Percentiles rank a stretch among this genome's conserved stretches.
Evolutionary conservation across 1,140 invertebrate species (phyloP).

Genomic region (Tetramorium alpestre): DNA sequence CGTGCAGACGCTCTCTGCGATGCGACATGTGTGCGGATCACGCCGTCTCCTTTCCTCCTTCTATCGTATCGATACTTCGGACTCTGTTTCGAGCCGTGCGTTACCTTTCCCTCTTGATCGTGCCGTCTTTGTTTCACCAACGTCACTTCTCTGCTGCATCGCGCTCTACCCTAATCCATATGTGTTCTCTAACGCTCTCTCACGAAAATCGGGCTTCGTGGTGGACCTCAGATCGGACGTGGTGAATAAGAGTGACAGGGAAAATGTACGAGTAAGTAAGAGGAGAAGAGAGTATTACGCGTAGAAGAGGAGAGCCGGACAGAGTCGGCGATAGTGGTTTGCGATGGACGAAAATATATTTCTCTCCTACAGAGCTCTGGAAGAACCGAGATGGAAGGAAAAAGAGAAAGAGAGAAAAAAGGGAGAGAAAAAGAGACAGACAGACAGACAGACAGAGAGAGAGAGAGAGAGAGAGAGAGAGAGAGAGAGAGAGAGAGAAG

Average conservation of each 20-base stretch:
- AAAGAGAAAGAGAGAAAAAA: background rate
- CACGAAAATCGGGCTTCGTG: conserved; percentile 48
- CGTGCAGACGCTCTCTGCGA: conserved; percentile 8
- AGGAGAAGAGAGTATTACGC: conserved; percentile 34
- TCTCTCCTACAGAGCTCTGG: conserved; percentile 49
- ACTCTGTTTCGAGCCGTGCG: background rate
- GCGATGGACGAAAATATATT: conserved; percentile 58
- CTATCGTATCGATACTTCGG: background rate
- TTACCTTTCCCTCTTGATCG: conserved; percentile 39
- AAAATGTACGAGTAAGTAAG: conserved; percentile 31
- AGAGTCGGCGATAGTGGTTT: conserved; percentile 47
- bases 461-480: background rate
- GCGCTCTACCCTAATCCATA: conserved; percentile 17
- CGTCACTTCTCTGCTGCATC: conserved; percentile 5
- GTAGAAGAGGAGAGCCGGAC: background rate
- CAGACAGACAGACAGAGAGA: background rate
- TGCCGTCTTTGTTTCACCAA: conserved; percentile 13
- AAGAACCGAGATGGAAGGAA: conserved; percentile 20
- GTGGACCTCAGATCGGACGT: conserved; percentile 41
- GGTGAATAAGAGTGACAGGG: conserved; percentile 37
- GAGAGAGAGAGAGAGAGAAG: background rate
- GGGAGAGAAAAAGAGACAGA: background rate
- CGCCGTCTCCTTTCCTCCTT: conserved; percentile 6
- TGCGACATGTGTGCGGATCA: conserved; percentile 37
- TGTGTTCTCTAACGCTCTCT: conserved; percentile 12